A percentile compares a stretch with the other conserved stretches of the same genome.
These are phyloP conservation scores for Rhopilema esculentum DNA, from an alignment of 30 jellyfish, hydroid and myxozoan genomes.

Conservation along the genomic window DNA sequence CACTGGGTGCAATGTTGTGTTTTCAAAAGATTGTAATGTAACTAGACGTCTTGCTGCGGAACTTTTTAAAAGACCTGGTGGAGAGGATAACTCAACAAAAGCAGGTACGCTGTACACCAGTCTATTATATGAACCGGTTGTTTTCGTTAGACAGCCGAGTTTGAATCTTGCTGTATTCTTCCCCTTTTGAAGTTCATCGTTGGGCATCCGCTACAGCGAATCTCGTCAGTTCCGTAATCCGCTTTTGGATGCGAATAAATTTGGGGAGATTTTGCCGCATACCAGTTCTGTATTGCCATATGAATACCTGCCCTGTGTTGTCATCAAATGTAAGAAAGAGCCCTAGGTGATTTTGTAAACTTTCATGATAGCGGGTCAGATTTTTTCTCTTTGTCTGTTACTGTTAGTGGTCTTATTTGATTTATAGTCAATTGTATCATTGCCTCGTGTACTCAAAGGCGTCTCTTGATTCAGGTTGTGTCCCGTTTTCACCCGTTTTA, in stretches of 20 bases:
- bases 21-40: conserved; percentile 49
- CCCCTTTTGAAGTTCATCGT: neutral
- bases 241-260: neutral
- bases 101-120: conserved; percentile 30
- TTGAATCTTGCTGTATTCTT: neutral
- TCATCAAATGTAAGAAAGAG: neutral
- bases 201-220: neutral
- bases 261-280: neutral
- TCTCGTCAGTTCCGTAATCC: neutral
- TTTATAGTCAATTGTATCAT: neutral
- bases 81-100: conserved; percentile 26
- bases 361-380: neutral
- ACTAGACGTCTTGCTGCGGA: conserved; percentile 52
- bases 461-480: too few species aligned
- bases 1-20: conserved; percentile 33
- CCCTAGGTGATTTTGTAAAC: neutral
- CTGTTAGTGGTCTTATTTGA: too few species aligned
- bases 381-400: neutral
- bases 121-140: neutral
- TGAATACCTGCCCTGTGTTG: neutral
- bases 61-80: conserved; percentile 21
- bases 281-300: neutral
- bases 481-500: too few species aligned
- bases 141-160: neutral
- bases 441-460: too few species aligned